phyloP scores from a whole-genome alignment of 2,113 vertebrate species.

The Phocoena phocoena region DNA sequence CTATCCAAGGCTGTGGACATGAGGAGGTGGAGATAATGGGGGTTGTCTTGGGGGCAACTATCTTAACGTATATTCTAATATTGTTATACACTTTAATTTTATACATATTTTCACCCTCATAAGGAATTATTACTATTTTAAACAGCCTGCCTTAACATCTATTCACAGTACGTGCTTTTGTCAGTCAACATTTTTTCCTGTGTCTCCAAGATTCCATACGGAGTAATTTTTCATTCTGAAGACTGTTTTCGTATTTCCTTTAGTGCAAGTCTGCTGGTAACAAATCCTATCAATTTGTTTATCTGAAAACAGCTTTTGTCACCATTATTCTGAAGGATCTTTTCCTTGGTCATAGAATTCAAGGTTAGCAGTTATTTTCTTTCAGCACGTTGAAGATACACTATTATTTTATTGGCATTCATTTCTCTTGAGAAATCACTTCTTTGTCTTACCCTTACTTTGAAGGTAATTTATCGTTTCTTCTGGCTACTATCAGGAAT shows the following conservation, averaged over 20 bases:
- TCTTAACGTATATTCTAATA: neutral
- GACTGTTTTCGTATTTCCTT: slow-evolving; percentile 11
- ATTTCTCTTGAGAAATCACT: neutral
- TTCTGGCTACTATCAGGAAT: neutral
- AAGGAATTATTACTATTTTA: slow-evolving; percentile 35
- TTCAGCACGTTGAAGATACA: neutral
- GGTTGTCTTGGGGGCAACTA: neutral
- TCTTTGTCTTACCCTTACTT: slow-evolving; percentile 1
- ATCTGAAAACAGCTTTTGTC: neutral
- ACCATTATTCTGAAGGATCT: neutral
- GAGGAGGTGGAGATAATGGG: neutral
- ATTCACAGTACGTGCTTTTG: neutral
- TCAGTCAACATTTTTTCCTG: neutral
- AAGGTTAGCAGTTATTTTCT: neutral
- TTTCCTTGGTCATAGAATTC: neutral
- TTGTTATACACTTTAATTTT: neutral
- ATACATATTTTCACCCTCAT: neutral
- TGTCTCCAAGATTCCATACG: neutral
- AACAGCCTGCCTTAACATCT: neutral
- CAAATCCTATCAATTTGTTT: neutral
- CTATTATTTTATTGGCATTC: neutral
- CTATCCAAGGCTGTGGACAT: neutral
- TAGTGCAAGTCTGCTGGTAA: neutral
- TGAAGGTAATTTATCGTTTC: neutral
- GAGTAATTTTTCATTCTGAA: slow-evolving; percentile 1